These are phyloP conservation scores for Chelonia mydas DNA, from an alignment of 2,797 vertebrate genomes.

Conservation along the genomic window DNA sequence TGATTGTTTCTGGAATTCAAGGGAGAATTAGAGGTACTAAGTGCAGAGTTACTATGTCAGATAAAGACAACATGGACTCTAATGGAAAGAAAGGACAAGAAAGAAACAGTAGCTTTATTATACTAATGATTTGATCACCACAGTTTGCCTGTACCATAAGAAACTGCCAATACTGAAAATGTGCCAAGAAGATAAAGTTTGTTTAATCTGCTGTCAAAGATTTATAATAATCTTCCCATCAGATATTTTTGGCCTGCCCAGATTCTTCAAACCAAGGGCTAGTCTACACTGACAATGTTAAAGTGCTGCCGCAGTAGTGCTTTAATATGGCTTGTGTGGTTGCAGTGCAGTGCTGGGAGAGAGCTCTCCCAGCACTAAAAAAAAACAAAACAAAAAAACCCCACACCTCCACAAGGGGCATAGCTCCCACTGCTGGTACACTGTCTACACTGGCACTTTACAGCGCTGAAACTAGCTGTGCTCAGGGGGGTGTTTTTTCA, in stretches of 20 bases:
- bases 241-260: accelerated
- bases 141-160: background rate
- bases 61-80: accelerated
- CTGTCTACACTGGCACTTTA: no score
- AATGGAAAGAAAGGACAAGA: background rate
- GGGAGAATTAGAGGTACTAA: background rate
- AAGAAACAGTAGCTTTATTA: background rate
- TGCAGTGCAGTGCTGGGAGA: no score
- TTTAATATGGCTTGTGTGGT: no score
- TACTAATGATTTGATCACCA: background rate
- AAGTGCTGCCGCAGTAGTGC: no score
- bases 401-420: no score
- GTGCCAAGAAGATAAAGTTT: background rate
- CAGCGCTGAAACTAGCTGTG: no score
- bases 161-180: background rate
- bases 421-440: no score
- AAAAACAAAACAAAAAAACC: no score
- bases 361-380: no score
- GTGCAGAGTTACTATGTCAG: background rate
- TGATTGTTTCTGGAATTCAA: background rate
- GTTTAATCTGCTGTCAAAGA: background rate
- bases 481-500: no score
- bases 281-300: no score
- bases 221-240: background rate
- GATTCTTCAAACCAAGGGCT: background rate